Evolutionary conservation across 2,888 invertebrate genomes (phyloP), one percentile per base, ranked within the genome.

Genomic region (Platypus cylindrus): DNA sequence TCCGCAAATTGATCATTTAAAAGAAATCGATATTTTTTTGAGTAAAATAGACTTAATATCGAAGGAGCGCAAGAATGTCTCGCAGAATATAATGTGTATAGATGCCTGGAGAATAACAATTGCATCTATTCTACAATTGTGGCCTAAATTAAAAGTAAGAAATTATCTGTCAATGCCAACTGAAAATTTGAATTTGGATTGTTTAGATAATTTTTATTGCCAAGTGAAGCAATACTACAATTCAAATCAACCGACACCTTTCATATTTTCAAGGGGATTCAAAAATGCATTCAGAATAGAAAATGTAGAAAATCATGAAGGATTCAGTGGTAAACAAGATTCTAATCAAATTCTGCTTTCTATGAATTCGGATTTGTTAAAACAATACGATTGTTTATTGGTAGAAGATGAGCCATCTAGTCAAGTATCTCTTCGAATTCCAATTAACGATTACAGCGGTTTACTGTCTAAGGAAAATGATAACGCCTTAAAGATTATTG

Each of bases 171-270:
- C 13, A 11, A 13, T 32, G 11, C 13, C 15, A 9, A 32, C 24
- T 4, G 12, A 23, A 5, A 32, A 32, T 11, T 11, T 32, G n/a
- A 24, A 24, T 23, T 23, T 13, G 13, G 32, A 32, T 9, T 32
- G 32, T 13, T 9, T 32, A 4, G 32, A 32, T 23, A 44, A 46
- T 24, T 44, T 43, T 34, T 48, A 48, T 40, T 46, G 46, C 2
- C 30, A 33, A 23, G 38, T 48, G 14, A 29, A 34, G 24, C 34
- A 44, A 3, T 32, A n/a, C 15, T 30, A 18, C 17, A 15, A 15
- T n/a, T n/a, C 14, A 28, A 28, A 3, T n/a, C 15, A 7, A 16
- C 3, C 5, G 13, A 30, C 17, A n/a, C 30, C 7, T 17, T n/a
- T 4, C 30, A 16, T 12, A 17, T 30, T 13, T 39, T 30, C 25